A percentile compares a stretch with the other conserved stretches of the same genome.
These are phyloP conservation scores for Copidosoma aretas DNA, from an alignment of 2,888 invertebrate genomes.

Conservation along the genomic window DNA sequence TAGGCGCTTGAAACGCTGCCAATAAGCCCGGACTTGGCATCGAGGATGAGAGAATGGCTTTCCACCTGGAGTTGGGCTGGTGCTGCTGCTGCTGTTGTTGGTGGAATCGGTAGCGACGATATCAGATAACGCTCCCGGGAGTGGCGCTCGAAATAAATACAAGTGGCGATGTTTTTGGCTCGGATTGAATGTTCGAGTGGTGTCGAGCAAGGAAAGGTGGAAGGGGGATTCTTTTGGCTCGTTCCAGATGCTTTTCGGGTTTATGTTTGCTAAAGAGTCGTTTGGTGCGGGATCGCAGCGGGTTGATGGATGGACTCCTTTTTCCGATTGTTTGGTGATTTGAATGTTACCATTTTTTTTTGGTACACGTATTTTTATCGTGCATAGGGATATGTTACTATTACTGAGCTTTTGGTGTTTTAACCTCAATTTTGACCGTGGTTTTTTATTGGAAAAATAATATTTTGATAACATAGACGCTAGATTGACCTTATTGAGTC, in stretches of 20 bases:
- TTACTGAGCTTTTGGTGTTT: too few relatives aligned
- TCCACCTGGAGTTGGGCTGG: slow-evolving; percentile 40
- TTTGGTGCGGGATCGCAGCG: neutral
- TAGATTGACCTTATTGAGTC: too few relatives aligned
- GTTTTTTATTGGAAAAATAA: too few relatives aligned
- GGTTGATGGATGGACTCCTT: too few relatives aligned
- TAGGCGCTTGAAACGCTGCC: slow-evolving; percentile 58
- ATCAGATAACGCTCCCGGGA: slow-evolving; percentile 10
- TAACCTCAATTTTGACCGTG: too few relatives aligned
- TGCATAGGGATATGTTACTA: too few relatives aligned
- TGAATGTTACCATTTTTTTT: too few relatives aligned
- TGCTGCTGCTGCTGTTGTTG: too few relatives aligned
- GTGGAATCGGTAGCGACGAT: slow-evolving; percentile 14
- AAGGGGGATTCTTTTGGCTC: neutral
- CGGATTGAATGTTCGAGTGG: neutral
- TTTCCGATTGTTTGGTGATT: too few relatives aligned
- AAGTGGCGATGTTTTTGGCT: neutral
- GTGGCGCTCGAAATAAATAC: neutral
- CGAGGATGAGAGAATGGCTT: slow-evolving; percentile 39
- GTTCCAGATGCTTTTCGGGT: neutral
- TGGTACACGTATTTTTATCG: too few relatives aligned
- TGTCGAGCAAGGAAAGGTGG: too few relatives aligned
- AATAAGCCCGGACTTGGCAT: slow-evolving; percentile 51
- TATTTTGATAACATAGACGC: too few relatives aligned
- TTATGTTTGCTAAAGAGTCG: neutral